Conservation (phyloP, 1,140 invertebrate genomes). For the Brachionus asplanchnoidis region DNA sequence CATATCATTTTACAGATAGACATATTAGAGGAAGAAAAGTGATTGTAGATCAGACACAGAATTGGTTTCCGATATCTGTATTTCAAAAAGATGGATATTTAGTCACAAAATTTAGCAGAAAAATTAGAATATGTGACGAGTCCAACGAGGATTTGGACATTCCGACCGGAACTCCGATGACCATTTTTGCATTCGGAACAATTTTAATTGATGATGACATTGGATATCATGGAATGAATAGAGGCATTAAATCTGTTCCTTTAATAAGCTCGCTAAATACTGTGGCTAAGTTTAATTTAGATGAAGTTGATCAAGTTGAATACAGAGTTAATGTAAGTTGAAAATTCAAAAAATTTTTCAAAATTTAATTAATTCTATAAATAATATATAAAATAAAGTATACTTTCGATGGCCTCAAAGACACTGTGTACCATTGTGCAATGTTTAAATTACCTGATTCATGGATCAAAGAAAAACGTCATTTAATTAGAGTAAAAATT, state of each 20-base stretch:
- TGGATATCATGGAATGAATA: constrained; percentile 10
- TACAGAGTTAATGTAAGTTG: constrained; percentile 4
- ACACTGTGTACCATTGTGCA: constrained; percentile 19
- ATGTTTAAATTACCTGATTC: constrained; percentile 22
- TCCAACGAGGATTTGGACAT: constrained; percentile 11
- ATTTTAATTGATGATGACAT: constrained; percentile 6
- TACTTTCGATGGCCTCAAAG: background rate
- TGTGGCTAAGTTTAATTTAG: background rate
- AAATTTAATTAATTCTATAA: background rate
- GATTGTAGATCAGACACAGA: background rate
- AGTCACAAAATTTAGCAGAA: constrained; percentile 24
- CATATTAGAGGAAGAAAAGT: constrained; percentile 21
- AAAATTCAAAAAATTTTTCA: background rate
- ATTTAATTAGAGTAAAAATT: constrained; percentile 23
- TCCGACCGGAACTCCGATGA: background rate
- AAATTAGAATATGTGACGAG: constrained; percentile 30
- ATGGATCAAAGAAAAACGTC: constrained; percentile 27
- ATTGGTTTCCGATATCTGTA: background rate
- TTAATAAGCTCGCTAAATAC: background rate
- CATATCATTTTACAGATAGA: constrained; percentile 6
- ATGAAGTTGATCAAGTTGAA: constrained; percentile 21
- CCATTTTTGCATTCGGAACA: background rate
- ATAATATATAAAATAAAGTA: background rate
- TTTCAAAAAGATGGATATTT: background rate
- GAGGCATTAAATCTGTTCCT: constrained; percentile 2